Percentiles rank a stretch among this genome's conserved stretches.
phyloP scores from a whole-genome alignment of 2,888 invertebrate species.

The Ornithoptera priamus region DNA sequence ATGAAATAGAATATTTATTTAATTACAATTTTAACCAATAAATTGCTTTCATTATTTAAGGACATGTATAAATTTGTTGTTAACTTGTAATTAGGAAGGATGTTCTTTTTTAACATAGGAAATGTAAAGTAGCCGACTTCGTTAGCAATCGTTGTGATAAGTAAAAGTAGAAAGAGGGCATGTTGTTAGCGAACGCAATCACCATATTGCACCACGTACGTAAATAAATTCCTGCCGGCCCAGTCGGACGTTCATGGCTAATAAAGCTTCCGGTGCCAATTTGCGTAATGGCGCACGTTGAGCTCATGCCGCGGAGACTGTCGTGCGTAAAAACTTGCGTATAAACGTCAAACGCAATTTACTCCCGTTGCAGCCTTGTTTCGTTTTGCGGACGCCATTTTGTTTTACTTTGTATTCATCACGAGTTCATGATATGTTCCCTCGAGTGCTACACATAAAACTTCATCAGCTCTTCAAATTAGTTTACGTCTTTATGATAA shows the following conservation, averaged over 20 bases:
- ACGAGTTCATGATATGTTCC: background rate
- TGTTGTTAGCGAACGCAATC: slow-evolving; percentile 1
- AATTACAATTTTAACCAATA: too few species aligned
- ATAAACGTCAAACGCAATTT: slow-evolving; percentile 21
- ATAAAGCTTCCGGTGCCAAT: slow-evolving; percentile 25
- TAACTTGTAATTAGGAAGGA: background rate
- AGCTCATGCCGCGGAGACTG: slow-evolving; percentile 12
- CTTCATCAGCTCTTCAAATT: too few species aligned
- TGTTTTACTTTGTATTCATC: background rate
- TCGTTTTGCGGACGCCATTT: slow-evolving; percentile 6
- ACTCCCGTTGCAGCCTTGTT: background rate
- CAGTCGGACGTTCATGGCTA: slow-evolving; percentile 12
- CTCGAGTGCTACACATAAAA: too few species aligned
- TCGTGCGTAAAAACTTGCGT: slow-evolving; percentile 27
- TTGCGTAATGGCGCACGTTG: slow-evolving; percentile 11
- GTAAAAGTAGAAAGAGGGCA: background rate
- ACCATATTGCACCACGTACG: background rate
- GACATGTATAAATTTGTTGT: too few species aligned
- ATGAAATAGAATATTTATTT: too few species aligned
- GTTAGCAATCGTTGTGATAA: too few species aligned
- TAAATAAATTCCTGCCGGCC: slow-evolving; percentile 11
- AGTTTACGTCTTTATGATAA: too few species aligned
- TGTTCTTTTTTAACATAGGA: too few species aligned
- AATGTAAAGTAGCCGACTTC: too few species aligned
- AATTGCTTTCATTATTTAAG: too few species aligned